Conservation (phyloP, 2,888 invertebrate genomes). For the Drosophila fulvimacula region DNA sequence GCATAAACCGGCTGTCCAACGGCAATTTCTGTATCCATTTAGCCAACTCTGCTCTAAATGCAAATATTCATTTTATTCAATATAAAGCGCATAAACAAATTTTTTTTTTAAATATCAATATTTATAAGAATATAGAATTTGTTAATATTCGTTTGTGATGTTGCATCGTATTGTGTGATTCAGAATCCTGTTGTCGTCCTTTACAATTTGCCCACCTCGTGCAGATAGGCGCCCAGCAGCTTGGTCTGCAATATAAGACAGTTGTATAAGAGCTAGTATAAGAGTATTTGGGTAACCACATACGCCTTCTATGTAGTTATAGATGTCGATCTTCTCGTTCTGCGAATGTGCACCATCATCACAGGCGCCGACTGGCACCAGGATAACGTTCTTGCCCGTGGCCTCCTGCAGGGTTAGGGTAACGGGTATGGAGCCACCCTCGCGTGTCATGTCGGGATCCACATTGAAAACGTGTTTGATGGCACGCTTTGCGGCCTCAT, state of each 20-base stretch:
- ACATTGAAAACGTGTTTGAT: slow-evolving; percentile 93
- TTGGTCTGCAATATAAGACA: slow-evolving; percentile 89
- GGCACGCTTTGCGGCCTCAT: slow-evolving; percentile 93
- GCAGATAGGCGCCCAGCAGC: slow-evolving; percentile 94
- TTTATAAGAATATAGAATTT: slow-evolving; percentile 28
- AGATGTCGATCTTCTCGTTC: slow-evolving; percentile 97
- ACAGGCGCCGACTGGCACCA: slow-evolving; percentile 95
- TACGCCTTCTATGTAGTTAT: slow-evolving; percentile 97
- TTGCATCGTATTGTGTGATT: slow-evolving; percentile 36
- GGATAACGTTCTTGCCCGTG: slow-evolving; percentile 96
- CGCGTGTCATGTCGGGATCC: slow-evolving; percentile 97
- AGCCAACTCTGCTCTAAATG: background rate
- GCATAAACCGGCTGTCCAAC: background rate
- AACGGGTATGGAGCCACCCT: slow-evolving; percentile 99
- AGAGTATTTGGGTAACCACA: slow-evolving; percentile 78
- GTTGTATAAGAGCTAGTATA: background rate
- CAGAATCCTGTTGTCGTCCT: background rate
- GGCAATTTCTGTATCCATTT: background rate
- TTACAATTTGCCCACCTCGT: slow-evolving; percentile 87
- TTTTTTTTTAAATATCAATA: slow-evolving; percentile 11
- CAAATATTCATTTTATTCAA: slow-evolving; percentile 50
- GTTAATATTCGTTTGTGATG: slow-evolving; percentile 37
- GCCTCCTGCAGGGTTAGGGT: slow-evolving; percentile 96
- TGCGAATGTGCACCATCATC: slow-evolving; percentile 99
- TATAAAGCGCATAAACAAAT: slow-evolving; percentile 36